Percentiles rank a stretch among this genome's conserved stretches.
phyloP scores from a whole-genome alignment of 2,113 vertebrate genomes.

The Narcine bancroftii region DNA sequence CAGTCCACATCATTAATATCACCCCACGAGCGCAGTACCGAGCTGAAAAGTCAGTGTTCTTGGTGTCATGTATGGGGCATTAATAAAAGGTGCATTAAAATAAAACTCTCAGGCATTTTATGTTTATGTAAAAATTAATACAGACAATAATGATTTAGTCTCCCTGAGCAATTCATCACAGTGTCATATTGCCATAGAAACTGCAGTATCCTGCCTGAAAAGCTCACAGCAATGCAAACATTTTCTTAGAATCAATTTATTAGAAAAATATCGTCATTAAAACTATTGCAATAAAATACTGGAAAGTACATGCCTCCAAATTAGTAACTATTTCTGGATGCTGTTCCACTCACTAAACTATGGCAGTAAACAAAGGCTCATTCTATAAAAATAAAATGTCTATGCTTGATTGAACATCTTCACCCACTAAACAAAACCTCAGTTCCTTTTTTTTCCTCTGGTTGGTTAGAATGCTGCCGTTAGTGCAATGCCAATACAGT shows the following conservation, averaged over 20 bases:
- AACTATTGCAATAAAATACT: background rate
- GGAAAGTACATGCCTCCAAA: background rate
- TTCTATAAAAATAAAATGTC: background rate
- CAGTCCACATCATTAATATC: background rate
- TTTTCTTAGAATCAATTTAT: background rate
- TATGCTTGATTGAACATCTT: background rate
- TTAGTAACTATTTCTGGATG: background rate
- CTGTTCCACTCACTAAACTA: background rate
- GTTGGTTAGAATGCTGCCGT: too few species aligned
- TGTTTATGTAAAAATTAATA: background rate
- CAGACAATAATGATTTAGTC: background rate
- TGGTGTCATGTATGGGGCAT: background rate
- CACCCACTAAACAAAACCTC: background rate
- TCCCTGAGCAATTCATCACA: conserved; percentile 18
- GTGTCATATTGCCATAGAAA: conserved; percentile 8
- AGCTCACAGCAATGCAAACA: background rate
- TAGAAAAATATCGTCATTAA: background rate
- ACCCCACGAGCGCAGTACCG: background rate
- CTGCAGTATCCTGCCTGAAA: too few species aligned
- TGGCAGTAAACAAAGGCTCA: background rate
- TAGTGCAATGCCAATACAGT: too few species aligned
- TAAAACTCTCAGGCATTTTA: background rate
- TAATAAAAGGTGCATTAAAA: conserved; percentile 14
- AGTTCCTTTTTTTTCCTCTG: background rate
- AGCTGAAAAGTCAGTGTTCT: background rate